Conservation (phyloP, 2,888 invertebrate genomes). For the Hemaris fuciformis region DNA sequence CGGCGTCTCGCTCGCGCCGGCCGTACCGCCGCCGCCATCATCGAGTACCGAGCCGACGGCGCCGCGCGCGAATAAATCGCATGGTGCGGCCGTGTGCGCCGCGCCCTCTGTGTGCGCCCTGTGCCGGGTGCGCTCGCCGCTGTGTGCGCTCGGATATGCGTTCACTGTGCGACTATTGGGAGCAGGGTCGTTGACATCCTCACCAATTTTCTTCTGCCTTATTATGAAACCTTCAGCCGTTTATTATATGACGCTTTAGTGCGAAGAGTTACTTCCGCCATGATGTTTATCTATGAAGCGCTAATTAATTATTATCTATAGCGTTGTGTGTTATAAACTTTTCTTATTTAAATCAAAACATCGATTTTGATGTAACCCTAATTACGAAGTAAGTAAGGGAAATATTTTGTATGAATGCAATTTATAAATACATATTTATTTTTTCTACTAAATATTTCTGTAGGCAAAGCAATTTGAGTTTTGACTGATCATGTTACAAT, state of each 20-base stretch:
- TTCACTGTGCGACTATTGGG: conserved; percentile 76
- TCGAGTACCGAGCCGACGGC: no score
- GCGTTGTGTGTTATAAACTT: no score
- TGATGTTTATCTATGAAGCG: not conserved
- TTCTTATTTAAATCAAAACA: no score
- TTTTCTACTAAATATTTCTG: no score
- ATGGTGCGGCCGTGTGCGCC: conserved; percentile 59
- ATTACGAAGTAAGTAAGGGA: no score
- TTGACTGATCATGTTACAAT: no score
- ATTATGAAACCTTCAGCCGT: conserved; percentile 7
- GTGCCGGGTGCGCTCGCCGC: conserved; percentile 50
- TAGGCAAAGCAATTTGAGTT: no score
- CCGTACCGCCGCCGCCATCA: conserved; percentile 27
- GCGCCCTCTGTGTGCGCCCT: conserved; percentile 35
- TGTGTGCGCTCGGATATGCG: conserved; percentile 61
- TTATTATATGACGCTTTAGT: not conserved
- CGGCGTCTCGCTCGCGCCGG: conserved; percentile 42
- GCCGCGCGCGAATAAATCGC: conserved; percentile 70
- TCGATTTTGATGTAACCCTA: no score
- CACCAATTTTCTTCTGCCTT: conserved; percentile 56
- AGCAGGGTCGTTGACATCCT: conserved; percentile 74
- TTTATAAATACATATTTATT: no score
- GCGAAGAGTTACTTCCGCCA: not conserved
- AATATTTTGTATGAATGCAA: no score
- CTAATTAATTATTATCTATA: no score